phyloP scores from a whole-genome alignment of 2,113 vertebrate genomes.

The Phrynosoma blainvillii region DNA sequence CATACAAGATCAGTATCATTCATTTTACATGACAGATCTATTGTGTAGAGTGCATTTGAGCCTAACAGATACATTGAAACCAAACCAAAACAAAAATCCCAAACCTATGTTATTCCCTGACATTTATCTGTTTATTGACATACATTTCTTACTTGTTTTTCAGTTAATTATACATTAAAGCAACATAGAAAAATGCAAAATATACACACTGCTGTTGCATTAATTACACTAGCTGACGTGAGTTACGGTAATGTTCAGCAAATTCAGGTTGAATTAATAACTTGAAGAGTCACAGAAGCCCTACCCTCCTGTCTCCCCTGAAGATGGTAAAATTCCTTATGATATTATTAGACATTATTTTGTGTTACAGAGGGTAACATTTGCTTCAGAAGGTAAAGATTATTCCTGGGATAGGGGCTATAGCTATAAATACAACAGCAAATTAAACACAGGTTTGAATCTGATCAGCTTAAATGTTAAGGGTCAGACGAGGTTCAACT shows the following conservation, averaged over 20 bases:
- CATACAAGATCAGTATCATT: neutral
- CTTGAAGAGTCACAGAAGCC: neutral
- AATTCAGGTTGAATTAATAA: neutral
- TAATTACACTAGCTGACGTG: neutral
- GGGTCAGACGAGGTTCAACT: slow-evolving; percentile 3
- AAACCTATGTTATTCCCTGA: neutral
- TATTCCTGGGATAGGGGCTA: neutral
- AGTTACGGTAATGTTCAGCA: neutral
- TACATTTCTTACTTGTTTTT: neutral
- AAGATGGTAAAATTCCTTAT: neutral
- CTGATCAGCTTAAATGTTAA: slow-evolving; percentile 16
- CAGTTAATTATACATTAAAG: neutral
- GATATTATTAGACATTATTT: neutral
- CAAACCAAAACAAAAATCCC: neutral
- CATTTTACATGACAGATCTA: neutral
- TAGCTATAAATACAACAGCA: neutral
- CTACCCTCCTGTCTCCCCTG: neutral
- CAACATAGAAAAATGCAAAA: neutral
- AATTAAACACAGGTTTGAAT: neutral
- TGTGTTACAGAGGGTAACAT: neutral
- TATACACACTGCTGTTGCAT: neutral
- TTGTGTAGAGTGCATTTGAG: neutral
- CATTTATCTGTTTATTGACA: neutral
- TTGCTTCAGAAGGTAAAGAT: neutral
- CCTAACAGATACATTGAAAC: neutral